Evolutionary conservation across 2,113 vertebrate genomes (phyloP), one percentile per base, ranked within the genome.

Genomic region (Eretmochelys imbricata): DNA sequence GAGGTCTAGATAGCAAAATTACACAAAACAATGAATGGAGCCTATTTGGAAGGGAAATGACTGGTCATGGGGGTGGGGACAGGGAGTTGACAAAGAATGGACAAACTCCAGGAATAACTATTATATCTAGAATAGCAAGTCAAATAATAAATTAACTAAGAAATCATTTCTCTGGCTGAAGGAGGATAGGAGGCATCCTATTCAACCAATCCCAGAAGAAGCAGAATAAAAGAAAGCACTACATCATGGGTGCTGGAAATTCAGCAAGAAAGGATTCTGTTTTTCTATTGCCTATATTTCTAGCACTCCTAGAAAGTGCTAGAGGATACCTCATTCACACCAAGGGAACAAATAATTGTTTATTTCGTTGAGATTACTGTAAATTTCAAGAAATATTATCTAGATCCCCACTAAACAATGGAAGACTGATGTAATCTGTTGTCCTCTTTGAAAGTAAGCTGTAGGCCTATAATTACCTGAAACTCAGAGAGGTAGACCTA

Each of bases 1-100:
- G 93, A 96, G 92, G 89, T 89, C 85, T 55, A 88, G 75, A 95
- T 83, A 95, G 65, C 79, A 96, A 97, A 93, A 96, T 96, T 96
- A 95, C 46, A 35, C 4, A 85, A 85, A 84, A 65, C 83, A 94
- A 85, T 78, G 53, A 94, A 85, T 80, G 49, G 50, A 88, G 94
- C 90, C 75, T 89, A n/a, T 89, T 84, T 85, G 57, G 57, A 92
- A 88, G 57, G 91, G 54, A 92, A 96, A 89, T 83, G 0, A 84
- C 57, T 16, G n/a, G 65, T 19, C 8, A 20, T 10, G 24, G 14
- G 51, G 54, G 69, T 25, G 78, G 88, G 91, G 54, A 6, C 51
- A 53, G 51, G 19, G 75, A 54, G 13, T 1, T 90, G 38, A 82
- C 65, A 92, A 92, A 82, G 42, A 87, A 76, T 55, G 9, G 24